Evolutionary conservation across 1,140 invertebrate genomes (phyloP).

Genomic region (Onthophagus taurus): DNA sequence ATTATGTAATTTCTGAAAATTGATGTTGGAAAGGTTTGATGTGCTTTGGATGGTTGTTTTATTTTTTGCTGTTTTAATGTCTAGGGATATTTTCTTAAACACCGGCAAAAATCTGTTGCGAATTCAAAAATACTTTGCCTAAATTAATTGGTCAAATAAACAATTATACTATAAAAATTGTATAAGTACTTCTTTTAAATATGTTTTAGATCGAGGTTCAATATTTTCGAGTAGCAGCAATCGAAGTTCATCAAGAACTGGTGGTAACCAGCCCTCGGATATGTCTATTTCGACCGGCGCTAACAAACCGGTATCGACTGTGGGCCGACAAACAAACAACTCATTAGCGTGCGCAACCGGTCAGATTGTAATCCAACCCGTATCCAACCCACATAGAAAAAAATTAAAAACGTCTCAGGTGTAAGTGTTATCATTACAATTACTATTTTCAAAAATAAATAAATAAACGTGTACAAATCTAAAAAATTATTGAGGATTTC

Average conservation of each 20-base stretch:
- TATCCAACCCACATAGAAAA: slow-evolving; percentile 37
- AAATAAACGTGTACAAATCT: neutral
- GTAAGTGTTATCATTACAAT: slow-evolving; percentile 39
- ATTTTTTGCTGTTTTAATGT: too few species aligned
- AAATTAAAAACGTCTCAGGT: slow-evolving; percentile 57
- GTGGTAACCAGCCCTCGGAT: slow-evolving; percentile 4
- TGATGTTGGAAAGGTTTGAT: too few species aligned
- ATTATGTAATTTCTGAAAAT: too few species aligned
- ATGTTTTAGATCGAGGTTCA: slow-evolving; percentile 10
- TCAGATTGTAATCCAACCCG: slow-evolving; percentile 64
- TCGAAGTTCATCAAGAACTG: slow-evolving; percentile 1
- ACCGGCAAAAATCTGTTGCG: too few species aligned
- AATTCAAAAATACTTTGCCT: too few species aligned
- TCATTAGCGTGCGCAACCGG: slow-evolving; percentile 73
- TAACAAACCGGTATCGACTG: slow-evolving; percentile 16
- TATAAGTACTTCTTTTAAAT: too few species aligned
- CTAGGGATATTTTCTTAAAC: too few species aligned
- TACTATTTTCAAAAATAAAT: neutral
- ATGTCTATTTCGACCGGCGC: neutral
- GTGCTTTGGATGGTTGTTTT: too few species aligned
- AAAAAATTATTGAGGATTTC: too few species aligned
- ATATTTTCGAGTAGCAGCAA: slow-evolving; percentile 7
- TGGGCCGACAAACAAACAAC: slow-evolving; percentile 76
- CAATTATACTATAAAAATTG: too few species aligned
- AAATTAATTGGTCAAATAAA: too few species aligned